A percentile compares a stretch with the other conserved stretches of the same genome.
phyloP scores from a whole-genome alignment of 2,113 vertebrate species.

The Dermatemys mawii region DNA sequence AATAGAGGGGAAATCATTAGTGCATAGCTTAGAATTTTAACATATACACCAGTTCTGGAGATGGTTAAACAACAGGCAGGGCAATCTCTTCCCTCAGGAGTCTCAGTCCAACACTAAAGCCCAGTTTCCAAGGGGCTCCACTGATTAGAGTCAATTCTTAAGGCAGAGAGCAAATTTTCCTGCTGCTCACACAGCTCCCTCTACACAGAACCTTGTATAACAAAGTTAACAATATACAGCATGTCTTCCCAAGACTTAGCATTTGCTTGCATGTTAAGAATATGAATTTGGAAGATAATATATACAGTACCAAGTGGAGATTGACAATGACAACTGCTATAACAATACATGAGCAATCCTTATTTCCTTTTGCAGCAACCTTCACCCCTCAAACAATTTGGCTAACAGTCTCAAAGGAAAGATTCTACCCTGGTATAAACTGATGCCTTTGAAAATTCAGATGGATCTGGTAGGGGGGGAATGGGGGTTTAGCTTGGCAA shows the following conservation, averaged over 20 bases:
- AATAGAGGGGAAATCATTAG: not conserved
- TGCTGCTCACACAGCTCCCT: conserved; percentile 28
- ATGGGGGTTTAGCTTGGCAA: not conserved
- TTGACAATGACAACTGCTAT: not conserved
- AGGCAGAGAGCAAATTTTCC: conserved; percentile 21
- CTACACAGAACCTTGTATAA: conserved; percentile 8
- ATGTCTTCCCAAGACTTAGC: conserved; percentile 26
- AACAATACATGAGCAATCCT: not conserved
- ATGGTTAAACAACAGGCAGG: not conserved
- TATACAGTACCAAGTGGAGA: not conserved
- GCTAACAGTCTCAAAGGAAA: not conserved
- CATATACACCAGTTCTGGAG: not conserved
- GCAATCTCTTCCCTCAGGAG: not conserved
- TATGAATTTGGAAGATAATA: not conserved
- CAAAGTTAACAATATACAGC: conserved; percentile 21
- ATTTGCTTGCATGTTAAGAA: conserved; percentile 11
- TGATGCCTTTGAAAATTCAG: conserved; percentile 52
- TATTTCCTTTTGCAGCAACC: not conserved
- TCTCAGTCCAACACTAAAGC: not conserved
- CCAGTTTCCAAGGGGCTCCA: conserved; percentile 2
- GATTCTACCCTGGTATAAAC: conserved; percentile 24
- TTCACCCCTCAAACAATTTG: conserved; percentile 39
- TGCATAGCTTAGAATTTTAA: not conserved
- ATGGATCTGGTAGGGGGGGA: not conserved
- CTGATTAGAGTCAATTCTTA: not conserved